Percentiles rank a stretch among this genome's conserved stretches.
phyloP scores from a whole-genome alignment of 2,888 invertebrate genomes.

The Punctoribates punctum region DNA sequence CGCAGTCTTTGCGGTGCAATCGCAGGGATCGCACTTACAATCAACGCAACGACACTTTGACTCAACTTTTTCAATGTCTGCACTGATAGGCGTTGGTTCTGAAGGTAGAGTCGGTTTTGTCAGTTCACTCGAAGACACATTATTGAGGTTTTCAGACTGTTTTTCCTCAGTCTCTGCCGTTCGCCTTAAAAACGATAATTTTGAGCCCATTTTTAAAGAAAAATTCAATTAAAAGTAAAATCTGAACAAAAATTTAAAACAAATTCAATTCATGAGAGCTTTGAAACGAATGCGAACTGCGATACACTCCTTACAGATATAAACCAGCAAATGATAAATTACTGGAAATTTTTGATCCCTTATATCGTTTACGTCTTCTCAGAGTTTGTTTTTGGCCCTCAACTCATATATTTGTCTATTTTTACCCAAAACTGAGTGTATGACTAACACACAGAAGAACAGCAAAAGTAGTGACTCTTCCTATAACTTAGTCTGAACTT shows the following conservation, averaged over 20 bases:
- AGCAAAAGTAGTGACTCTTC: too few species aligned
- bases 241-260: not conserved
- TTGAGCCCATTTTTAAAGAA: not conserved
- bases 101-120: not conserved
- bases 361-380: not conserved
- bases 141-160: not conserved
- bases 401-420: not conserved
- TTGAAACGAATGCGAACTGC: not conserved
- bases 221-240: not conserved
- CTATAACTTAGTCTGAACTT: not conserved
- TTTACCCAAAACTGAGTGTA: not conserved
- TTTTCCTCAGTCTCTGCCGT: not conserved
- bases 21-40: slow-evolving; percentile 22
- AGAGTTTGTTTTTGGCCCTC: not conserved
- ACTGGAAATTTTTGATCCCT: not conserved
- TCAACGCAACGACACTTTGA: not conserved
- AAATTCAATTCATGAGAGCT: not conserved
- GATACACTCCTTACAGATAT: not conserved
- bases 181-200: not conserved
- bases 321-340: not conserved
- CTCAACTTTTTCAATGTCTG: not conserved
- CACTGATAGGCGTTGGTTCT: not conserved
- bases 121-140: not conserved
- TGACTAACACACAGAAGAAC: too few species aligned
- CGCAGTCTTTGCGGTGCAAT: not conserved